Conservation (phyloP, 1,140 invertebrate genomes). For the Ceratosolen solmsi region DNA sequence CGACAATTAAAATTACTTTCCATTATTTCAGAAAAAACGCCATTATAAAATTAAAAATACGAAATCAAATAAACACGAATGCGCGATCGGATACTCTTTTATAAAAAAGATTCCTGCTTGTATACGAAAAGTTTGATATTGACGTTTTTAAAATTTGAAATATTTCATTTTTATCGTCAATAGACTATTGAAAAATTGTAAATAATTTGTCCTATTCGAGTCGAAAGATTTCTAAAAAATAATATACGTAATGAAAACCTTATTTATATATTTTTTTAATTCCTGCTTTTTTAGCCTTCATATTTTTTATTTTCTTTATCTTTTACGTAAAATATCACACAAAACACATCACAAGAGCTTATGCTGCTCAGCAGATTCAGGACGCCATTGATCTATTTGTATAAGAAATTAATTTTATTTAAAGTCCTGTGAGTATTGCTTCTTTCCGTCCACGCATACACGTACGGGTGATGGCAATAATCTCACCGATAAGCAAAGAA, state of each 20-base stretch:
- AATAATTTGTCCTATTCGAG: conserved; percentile 16
- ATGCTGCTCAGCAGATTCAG: background rate
- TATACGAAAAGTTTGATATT: background rate
- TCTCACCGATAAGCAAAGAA: conserved; percentile 12
- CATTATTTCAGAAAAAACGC: too few species aligned
- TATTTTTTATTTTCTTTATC: background rate
- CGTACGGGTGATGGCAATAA: background rate
- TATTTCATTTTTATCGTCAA: background rate
- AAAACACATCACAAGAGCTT: conserved; percentile 12
- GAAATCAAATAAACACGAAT: too few species aligned
- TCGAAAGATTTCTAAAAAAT: conserved; percentile 18
- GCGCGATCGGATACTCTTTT: too few species aligned
- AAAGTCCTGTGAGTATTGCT: background rate
- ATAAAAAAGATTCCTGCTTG: too few species aligned
- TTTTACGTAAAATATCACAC: conserved; percentile 46
- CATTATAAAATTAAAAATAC: too few species aligned
- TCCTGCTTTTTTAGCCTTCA: background rate
- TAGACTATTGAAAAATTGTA: conserved; percentile 40
- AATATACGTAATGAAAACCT: conserved; percentile 23
- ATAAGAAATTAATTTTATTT: conserved; percentile 8
- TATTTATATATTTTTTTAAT: conserved; percentile 6
- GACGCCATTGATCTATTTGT: background rate
- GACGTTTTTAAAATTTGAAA: background rate
- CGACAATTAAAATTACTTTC: too few species aligned
- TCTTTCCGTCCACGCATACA: background rate